Evolutionary conservation across 1,140 invertebrate genomes (phyloP), one percentile per base, ranked within the genome.

Genomic region (Cephus cinctus): DNA sequence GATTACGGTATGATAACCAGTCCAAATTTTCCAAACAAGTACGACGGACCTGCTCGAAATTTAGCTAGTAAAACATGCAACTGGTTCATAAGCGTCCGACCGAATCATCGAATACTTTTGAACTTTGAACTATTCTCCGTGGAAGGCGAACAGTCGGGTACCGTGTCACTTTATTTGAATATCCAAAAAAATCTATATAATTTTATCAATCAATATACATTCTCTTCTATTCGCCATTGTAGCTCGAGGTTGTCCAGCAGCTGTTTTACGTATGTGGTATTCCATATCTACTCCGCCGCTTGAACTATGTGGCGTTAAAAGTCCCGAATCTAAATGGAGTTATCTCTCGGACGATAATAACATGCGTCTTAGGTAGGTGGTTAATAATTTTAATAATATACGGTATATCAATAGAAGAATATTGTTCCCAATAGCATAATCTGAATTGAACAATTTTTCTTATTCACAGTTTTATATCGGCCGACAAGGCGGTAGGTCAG

Each of bases 201-300:
- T 15, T 39, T 50, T 41, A 18, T 50, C 5, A 11, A 35, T 14
- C n/a, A n/a, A n/a, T 22, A 21, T 31, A 11, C 2, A 11, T 46
- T 3, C n/a, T 34, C 34, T 19, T 35, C 51, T 25, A 5, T 44
- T 52, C 27, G 27, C 12, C 30, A 52, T 74, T 72, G 50, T 54
- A 94, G 91, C 79, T 58, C 85, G 92, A 55, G 92, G 92, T 16
- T 96, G 92, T 80, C 87, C 92, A 8, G 90, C 90, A 43, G 92
- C 92, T 20, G 92, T 92, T 18, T 79, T 96, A 48, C 81, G 94
- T 57, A 81, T 96, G 62, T 96, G 92, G 92, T 85, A 86, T 56
- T 86, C 86, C 45, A 63, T 76, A 25, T 80, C 83, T 56, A 80
- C 82, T 30, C 83, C 89, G 27, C 92, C 92, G 22, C 76, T 90